Base-by-base conservation (phyloP, 2,888 invertebrate genomes). In the Brachylomia viminalis region DNA sequence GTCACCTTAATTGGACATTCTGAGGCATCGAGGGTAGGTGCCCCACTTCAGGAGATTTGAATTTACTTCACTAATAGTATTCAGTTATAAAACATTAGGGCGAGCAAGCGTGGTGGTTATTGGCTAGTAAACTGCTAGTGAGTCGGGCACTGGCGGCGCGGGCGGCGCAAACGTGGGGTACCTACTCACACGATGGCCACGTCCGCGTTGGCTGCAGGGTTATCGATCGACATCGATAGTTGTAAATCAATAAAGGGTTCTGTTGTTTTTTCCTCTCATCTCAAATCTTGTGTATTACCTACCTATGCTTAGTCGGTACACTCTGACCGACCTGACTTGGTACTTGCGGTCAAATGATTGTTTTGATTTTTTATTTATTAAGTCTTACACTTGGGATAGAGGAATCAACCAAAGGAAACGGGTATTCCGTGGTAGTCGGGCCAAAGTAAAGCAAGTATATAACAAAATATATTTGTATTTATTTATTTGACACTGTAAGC, bases 221-320 rank as follows among this genome's bases (percentile, higher is more conserved):
- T 83, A 82, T 85, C 88, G 72, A 67, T 75, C 70, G 65, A 86
- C 89, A 91, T 92, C 94, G 90, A 90, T 86, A 88, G 86, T 88
- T 88, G 91, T 95, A 94, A 93, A 95, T 95, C 94, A 95, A 94
- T 94, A 92, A 92, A 92, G 90, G 92, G 90, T 91, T 91, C 86
- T 67, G 74, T 85, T 82, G 77, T 85, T 86, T 87, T 86, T 87
- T 71, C 80, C 52, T 83, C 70, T 81, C 86, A 79, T 83, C 80
- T 85, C 78, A 79, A 84, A 86, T 84, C 82, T 72, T 66, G 78
- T 83, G 78, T 84, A 82, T 65, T 83, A 80, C 69, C 66, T 83
- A 80, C 69, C 66, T 56, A 68, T 79, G 78, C 59, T 84, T 76
- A 66, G 68, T 73, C 58, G 52, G 52, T 71, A 47, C 80, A 84